Conservation (phyloP, 2,888 invertebrate species). For the Dicycla oo region DNA sequence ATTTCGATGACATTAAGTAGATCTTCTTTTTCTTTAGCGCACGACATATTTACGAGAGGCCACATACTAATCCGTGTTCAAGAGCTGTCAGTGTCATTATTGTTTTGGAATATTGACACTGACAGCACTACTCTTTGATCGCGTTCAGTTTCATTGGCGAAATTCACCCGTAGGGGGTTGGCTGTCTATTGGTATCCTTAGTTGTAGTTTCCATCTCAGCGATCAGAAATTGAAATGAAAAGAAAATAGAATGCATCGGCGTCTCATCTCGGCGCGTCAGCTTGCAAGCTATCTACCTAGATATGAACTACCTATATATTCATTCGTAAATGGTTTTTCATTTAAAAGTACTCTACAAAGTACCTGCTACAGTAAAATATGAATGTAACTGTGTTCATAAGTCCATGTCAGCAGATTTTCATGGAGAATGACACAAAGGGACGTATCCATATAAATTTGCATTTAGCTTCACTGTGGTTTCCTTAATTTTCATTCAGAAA, state of each 20-base stretch:
- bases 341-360: not conserved
- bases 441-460: not conserved
- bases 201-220: not conserved
- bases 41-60: too few species aligned
- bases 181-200: not conserved
- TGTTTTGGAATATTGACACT: too few species aligned
- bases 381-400: not conserved
- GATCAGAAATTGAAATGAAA: conserved; percentile 15
- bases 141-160: not conserved
- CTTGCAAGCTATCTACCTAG: not conserved
- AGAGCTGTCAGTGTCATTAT: not conserved
- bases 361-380: not conserved
- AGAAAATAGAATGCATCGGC: conserved; percentile 3
- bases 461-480: not conserved
- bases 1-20: too few species aligned
- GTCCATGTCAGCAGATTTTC: not conserved
- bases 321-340: not conserved
- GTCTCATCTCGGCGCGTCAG: not conserved
- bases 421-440: not conserved
- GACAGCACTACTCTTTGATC: not conserved
- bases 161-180: not conserved
- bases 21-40: too few species aligned
- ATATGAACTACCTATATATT: not conserved
- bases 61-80: too few species aligned
- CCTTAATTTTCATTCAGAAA: not conserved